Base-by-base conservation (phyloP, 2,888 invertebrate genomes). In the Athalia circularis region DNA sequence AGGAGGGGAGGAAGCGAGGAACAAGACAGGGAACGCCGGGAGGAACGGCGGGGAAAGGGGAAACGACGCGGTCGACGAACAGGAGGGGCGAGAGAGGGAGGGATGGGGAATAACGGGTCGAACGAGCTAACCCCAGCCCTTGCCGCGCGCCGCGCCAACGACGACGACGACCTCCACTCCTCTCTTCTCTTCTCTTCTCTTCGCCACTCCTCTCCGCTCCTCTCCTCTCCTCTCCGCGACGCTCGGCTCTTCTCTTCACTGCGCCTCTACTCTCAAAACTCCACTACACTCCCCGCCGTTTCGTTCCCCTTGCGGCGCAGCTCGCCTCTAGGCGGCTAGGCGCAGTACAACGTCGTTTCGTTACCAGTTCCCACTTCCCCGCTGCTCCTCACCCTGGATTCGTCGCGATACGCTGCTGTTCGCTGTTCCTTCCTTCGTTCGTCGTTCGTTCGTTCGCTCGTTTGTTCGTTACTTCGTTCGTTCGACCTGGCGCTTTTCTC, bases 81-180 rank as follows among this genome's bases (percentile, higher is more conserved):
- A 29, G 29, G 54, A 3, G 54, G 54, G 54, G 52, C 65, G 77
- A 54, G 57, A 50, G 85, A 84, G 88, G 83, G 64, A 62, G 72
- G 48, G 85, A 84, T 88, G 83, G 85, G 88, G 89, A 88, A 88
- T 88, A 89, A 89, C 90, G 90, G 90, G 90, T 89, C 90, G 90
- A 89, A 90, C 89, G 89, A 90, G 90, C 90, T 89, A 89, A 88
- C 88, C 88, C 88, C 86, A 88, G 87, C 86, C 78, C 65, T 68
- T 85, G 85, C 87, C 84, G 82, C 80, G 64, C 74, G 67, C 61
- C 65, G 76, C 76, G 65, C 48, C 64, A 52, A 65, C 76, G 76
- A 62, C 74, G 74, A 74, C 52, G 75, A 65, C 75, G 52, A 64
- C 72, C 45, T 29, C 29, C 9, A 8, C 65, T 47, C 62, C 59